phyloP scores from a whole-genome alignment of 2,888 invertebrate genomes.

The Heterodera filipjevi region DNA sequence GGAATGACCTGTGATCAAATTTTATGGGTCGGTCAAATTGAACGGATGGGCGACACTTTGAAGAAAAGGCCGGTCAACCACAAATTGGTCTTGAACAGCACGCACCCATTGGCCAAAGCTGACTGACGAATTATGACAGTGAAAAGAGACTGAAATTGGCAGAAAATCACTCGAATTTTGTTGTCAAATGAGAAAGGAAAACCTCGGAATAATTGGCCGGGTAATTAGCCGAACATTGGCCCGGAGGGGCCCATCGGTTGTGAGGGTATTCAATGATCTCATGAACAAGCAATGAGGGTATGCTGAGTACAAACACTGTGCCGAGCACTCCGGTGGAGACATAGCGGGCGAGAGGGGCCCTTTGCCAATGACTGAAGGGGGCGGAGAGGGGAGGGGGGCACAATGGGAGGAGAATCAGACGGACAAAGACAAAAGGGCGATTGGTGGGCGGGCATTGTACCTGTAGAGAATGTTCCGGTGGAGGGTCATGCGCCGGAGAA shows the following conservation, averaged over 20 bases:
- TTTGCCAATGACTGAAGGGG: conserved; percentile 52
- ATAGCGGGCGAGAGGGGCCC: conserved; percentile 55
- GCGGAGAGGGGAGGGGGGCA: neutral
- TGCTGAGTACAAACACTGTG: conserved; percentile 52
- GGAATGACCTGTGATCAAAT: conserved; percentile 52
- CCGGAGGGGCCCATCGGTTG: conserved; percentile 37
- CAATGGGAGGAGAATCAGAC: neutral
- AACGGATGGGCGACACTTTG: conserved; percentile 33
- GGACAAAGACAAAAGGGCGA: too few species aligned
- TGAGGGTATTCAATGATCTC: conserved; percentile 47
- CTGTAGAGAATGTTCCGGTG: conserved; percentile 54
- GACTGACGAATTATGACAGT: conserved; percentile 50
- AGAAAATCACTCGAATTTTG: neutral
- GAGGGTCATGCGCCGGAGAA: conserved; percentile 61
- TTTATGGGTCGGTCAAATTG: neutral
- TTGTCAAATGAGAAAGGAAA: neutral
- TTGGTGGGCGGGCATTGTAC: too few species aligned
- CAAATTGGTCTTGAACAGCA: conserved; percentile 59
- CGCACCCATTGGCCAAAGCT: conserved; percentile 55
- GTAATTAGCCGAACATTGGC: conserved; percentile 40
- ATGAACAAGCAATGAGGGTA: conserved; percentile 62
- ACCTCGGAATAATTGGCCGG: conserved; percentile 47
- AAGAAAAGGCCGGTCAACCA: conserved; percentile 63
- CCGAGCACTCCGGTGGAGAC: conserved; percentile 50
- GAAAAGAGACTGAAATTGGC: conserved; percentile 40